Evolutionary conservation across 2,113 vertebrate genomes (phyloP), one percentile per base, ranked within the genome.

Genomic region (Dromas ardeola): DNA sequence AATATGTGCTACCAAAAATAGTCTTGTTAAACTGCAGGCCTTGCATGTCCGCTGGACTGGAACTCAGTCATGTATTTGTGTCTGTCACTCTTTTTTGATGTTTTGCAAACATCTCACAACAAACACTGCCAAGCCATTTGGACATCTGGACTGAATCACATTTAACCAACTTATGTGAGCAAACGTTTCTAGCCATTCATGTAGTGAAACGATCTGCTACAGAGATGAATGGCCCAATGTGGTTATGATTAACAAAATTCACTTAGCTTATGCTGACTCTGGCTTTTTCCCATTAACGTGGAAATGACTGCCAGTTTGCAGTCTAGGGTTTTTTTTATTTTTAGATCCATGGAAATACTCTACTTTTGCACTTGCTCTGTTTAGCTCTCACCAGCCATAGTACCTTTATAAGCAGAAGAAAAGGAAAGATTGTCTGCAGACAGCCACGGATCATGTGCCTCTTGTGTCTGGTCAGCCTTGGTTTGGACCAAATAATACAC

Each of bases 101-200:
- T 86, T 96, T 90, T 95, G 45, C 58, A 95, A 93, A 90, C 80
- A 56, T 86, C 67, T 71, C 70, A 13, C 38, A 87, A 95, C 88
- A 95, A 94, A 94, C 85, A 66, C 81, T 90, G 55, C 50, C 93
- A 95, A 88, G 50, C 69, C 49, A 13, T 80, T 92, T 0, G 3
- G 87, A 95, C 93, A 92, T 96, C 93, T 97, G 94, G 58, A 36
- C 43, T 94, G 88, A 95, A 91, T 96, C 79, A 65, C 70, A 13
- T 77, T 86, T 93, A 95, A 85, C 62, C 36, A 87, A 87, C 77
- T 96, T 95, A 94, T 82, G 66, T 89, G 93, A 92, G 66, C 58
- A 91, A 96, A 85, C 87, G 73, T 93, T 96, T 95, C 45, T 88
- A 29, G 30, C 38, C 76, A 30, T 84, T 84, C 42, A 78, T 20